Base-by-base conservation (phyloP, 1,140 invertebrate genomes). In the Rhizoglyphus robini region DNA sequence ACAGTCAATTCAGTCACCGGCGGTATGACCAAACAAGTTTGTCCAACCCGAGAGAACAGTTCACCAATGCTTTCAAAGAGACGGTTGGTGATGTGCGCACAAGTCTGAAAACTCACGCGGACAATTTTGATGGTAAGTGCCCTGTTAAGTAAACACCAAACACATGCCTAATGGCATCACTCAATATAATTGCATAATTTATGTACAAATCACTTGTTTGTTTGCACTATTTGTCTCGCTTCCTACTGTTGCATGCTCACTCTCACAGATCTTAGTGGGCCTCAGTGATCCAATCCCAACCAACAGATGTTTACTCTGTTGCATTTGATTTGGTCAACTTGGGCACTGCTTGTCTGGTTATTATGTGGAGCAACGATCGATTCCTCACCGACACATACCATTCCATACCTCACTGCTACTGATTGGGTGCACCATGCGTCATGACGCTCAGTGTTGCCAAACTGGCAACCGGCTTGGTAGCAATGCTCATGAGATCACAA, bases 161-260 rank as follows among this genome's bases (percentile, higher is more conserved):
- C 51, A 54, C 51, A 54, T 54, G 51, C 23, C 51, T 54, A 54
- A 54, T 54, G 51, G 51, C 51, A 54, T 54, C 51, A 54, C 51
- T 54, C 31, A 54, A 27, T 54, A 25, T 54, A 54, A 54, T 54
- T 54, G 51, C 51, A 32, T 54, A 54, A 54, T 54, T 46, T 46
- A 46, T 46, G 41, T 15, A 46, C 41, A 46, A 46, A 46, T 46
- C 15, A 23, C 41, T 46, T 46, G 23, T 46, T 46, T 46, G 41
- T 46, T 15, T 46, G 41, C 23, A 23, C 41, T 46, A 46, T 46
- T 46, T 46, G 41, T 23, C 41, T 46, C 41, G 41, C 41, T 46
- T 46, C 41, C 41, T 46, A 46, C 41, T 23, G 41, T 23, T 46
- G 41, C 41, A 23, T n/a, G n/a, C n/a, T n/a, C n/a, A n/a, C n/a